Evolutionary conservation across 2,797 vertebrate genomes (phyloP), one percentile per base, ranked within the genome.

Genomic region (Onychomys leucogaster): DNA sequence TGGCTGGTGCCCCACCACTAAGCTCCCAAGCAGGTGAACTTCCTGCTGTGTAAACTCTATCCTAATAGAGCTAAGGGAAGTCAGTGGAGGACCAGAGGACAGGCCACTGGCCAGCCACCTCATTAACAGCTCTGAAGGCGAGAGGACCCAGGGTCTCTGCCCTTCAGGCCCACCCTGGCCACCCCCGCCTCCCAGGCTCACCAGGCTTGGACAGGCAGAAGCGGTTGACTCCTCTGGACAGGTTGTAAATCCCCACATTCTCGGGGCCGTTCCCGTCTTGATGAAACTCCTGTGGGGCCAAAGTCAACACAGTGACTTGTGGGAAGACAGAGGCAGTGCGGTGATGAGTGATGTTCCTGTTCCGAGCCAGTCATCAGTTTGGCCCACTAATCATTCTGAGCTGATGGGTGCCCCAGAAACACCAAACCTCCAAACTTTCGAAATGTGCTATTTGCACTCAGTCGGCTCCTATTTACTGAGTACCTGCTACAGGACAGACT

Each of bases 181-280:
- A 21, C n/a, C 25, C 34, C 88, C 9, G 2, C 27, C 13, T 21
- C 55, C 55, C 52, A 49, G 59, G 96, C 95, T 98, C 97, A 99
- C 99, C 99, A 85, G 99, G 99, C 96, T 99, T 99, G 95, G 99
- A 99, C 89, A 99, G 99, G 98, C 99, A 99, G 98, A 99, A 99
- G 82, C 99, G 99, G 98, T 99, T 99, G 94, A 99, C 99, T 97
- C 99, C 99, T 98, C 99, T 99, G 34, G 99, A 99, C 63, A 99
- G 99, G 97, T 99, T 99, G 98, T 99, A 99, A 98, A 99, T 99
- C 61, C 99, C 99, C 59, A 99, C 99, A 0, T 99, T 99, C 98
- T 99, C 99, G 0, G 99, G 99, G 97, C 99, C 99, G 96, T 99
- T 99, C 98, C 99, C 99, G 96, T 99, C 99, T 98, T 99, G 99